phyloP scores from a whole-genome alignment of 2,888 invertebrate genomes.

The Thereva unica region DNA sequence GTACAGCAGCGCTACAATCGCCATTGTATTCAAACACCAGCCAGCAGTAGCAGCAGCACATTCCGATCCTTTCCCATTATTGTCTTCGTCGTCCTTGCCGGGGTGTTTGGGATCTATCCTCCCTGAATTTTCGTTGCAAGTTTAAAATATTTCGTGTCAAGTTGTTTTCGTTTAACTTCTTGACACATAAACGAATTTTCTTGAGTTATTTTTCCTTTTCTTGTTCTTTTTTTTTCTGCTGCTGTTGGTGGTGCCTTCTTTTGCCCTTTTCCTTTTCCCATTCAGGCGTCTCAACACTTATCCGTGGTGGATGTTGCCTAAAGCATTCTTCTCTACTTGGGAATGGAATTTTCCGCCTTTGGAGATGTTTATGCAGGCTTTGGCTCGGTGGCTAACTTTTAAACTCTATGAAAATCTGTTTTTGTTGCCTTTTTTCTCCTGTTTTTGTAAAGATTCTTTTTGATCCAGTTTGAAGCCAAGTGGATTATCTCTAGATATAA shows the following conservation, averaged over 20 bases:
- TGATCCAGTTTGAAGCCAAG: conserved; percentile 22
- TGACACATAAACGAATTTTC: conserved; percentile 37
- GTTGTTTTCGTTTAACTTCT: conserved; percentile 35
- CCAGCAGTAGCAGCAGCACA: not conserved
- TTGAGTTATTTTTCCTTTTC: conserved; percentile 16
- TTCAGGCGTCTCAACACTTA: conserved; percentile 24
- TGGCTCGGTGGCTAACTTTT: not conserved
- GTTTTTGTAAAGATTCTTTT: conserved; percentile 15
- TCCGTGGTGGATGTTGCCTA: conserved; percentile 8
- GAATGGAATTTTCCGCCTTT: conserved; percentile 17
- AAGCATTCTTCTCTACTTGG: conserved; percentile 7
- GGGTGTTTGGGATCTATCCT: not conserved
- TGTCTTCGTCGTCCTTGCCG: conserved; percentile 5
- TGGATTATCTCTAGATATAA: no score
- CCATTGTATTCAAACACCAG: no score
- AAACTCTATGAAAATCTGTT: conserved; percentile 14
- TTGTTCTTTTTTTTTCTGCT: conserved; percentile 22
- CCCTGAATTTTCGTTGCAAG: conserved; percentile 7
- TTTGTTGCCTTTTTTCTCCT: not conserved
- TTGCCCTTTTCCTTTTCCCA: not conserved
- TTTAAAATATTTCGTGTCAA: conserved; percentile 36
- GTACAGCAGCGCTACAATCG: no score
- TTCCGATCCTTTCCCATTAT: conserved; percentile 26
- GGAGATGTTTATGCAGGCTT: conserved; percentile 5
- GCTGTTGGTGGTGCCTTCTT: no score